phyloP scores from a whole-genome alignment of 2,113 vertebrate genomes.

The Mesocricetus auratus region DNA sequence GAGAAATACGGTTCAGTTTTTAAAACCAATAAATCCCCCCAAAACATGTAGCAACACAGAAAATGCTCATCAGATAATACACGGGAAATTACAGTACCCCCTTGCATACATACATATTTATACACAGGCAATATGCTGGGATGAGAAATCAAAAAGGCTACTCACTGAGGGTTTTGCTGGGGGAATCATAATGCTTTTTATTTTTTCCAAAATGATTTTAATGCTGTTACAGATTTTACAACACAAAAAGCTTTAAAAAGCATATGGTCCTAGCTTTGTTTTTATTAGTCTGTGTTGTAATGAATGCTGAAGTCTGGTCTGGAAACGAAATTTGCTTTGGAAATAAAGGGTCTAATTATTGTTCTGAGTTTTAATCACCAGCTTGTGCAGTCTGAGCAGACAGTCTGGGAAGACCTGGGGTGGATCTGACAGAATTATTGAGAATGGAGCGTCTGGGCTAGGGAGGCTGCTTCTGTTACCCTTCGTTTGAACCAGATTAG shows the following conservation, averaged over 20 bases:
- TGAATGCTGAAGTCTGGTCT: constrained; percentile 68
- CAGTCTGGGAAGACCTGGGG: not conserved
- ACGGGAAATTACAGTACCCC: not conserved
- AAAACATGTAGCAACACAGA: not conserved
- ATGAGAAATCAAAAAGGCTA: constrained; percentile 11
- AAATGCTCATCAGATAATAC: constrained; percentile 8
- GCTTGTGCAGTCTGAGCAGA: constrained; percentile 49
- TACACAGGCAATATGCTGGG: not conserved
- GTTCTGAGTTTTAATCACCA: constrained; percentile 78
- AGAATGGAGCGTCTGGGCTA: not conserved
- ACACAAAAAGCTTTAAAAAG: constrained; percentile 63
- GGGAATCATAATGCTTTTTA: not conserved
- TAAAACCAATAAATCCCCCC: not conserved
- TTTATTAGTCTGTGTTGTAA: constrained; percentile 76
- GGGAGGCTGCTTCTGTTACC: not conserved
- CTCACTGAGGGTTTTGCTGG: not conserved
- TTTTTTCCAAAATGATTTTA: constrained; percentile 12
- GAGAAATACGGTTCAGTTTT: not conserved
- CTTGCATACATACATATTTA: not conserved
- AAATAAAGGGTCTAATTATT: constrained; percentile 75
- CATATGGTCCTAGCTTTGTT: constrained; percentile 69
- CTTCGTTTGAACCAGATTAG: not conserved
- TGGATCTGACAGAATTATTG: constrained; percentile 22
- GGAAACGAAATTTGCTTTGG: constrained; percentile 72
- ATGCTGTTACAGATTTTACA: constrained; percentile 65